phyloP scores from a whole-genome alignment of 2,888 invertebrate genomes.

The Eupithecia abbreviata region DNA sequence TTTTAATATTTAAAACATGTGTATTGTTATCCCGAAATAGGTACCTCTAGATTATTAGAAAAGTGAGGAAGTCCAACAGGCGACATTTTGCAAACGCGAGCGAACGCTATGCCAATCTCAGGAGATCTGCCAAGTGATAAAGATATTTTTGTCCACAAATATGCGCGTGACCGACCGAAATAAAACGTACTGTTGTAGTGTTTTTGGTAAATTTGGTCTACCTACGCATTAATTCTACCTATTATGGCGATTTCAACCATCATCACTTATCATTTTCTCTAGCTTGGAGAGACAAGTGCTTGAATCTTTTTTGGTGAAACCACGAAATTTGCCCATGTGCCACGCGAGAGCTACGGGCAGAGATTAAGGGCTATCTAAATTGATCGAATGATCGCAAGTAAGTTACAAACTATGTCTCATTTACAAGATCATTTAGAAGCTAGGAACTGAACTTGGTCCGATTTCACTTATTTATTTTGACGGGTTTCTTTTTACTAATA shows the following conservation, averaged over 20 bases:
- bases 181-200: no score
- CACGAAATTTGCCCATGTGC: background rate
- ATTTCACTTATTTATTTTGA: background rate
- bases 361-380: background rate
- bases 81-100: slow-evolving; percentile 62
- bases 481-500: background rate
- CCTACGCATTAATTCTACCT: background rate
- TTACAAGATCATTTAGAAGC: background rate
- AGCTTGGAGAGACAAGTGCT: background rate
- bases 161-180: slow-evolving; percentile 73
- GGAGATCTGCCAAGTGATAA: slow-evolving; percentile 79
- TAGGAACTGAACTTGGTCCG: background rate
- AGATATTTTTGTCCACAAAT: slow-evolving; percentile 72
- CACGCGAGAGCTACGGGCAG: background rate
- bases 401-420: background rate
- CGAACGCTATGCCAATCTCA: slow-evolving; percentile 50
- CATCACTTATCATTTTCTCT: background rate
- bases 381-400: no score
- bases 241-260: background rate
- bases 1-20: background rate
- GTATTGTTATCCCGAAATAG: background rate
- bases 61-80: slow-evolving; percentile 48
- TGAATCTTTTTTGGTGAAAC: background rate
- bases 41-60: background rate
- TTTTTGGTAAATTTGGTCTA: background rate